These are phyloP conservation scores for Cygnus buccinator DNA, from an alignment of 2,113 vertebrate genomes.

Conservation along the genomic window DNA sequence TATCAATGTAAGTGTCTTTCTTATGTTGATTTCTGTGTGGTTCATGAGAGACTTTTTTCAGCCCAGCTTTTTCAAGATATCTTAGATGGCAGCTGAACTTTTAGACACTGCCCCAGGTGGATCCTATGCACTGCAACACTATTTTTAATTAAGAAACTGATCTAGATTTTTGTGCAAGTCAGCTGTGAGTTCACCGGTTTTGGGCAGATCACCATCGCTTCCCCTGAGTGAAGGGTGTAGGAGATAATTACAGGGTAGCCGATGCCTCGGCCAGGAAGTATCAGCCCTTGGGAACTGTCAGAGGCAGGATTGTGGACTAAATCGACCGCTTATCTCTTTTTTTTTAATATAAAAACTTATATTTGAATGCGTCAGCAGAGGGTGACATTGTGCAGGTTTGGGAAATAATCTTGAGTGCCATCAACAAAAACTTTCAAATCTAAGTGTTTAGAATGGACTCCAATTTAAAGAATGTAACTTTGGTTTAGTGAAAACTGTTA, in stretches of 20 bases:
- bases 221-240: not conserved
- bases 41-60: not conserved
- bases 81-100: not conserved
- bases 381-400: conserved; percentile 49
- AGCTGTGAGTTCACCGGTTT: fast-evolving
- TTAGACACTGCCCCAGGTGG: not conserved
- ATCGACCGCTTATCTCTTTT: not conserved
- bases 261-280: fast-evolving
- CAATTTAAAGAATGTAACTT: not conserved
- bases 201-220: not conserved
- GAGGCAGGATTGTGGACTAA: not conserved
- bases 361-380: conserved; percentile 48
- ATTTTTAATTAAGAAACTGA: not conserved
- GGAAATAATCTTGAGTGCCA: not conserved
- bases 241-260: not conserved
- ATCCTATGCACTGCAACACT: not conserved
- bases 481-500: not conserved
- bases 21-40: fast-evolving
- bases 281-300: not conserved
- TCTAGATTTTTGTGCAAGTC: not conserved
- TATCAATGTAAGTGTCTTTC: fast-evolving
- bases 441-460: not conserved
- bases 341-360: conserved; percentile 5
- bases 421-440: not conserved
- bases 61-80: not conserved